phyloP scores from a whole-genome alignment of 2,888 invertebrate genomes.

The Chaitophorus viminalis region DNA sequence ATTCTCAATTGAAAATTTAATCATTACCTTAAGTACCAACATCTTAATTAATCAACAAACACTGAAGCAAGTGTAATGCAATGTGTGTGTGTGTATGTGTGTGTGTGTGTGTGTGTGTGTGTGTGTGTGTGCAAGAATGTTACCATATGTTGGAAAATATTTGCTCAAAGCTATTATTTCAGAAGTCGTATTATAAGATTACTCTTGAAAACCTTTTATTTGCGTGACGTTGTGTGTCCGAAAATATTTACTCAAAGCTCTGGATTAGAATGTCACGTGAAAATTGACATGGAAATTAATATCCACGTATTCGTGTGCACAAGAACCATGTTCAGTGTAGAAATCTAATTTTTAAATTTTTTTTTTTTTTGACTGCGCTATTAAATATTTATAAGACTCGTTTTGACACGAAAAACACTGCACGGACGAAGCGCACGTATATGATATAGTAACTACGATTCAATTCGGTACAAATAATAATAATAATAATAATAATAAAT shows the following conservation, averaged over 20 bases:
- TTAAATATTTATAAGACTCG: too few relatives aligned
- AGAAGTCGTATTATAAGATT: neutral
- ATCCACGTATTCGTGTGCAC: neutral
- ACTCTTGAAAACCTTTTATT: neutral
- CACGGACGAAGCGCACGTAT: too few relatives aligned
- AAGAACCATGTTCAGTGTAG: neutral
- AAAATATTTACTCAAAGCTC: neutral
- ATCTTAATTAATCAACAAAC: neutral
- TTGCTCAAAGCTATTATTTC: neutral
- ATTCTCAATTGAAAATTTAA: neutral
- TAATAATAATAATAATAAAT: too few relatives aligned
- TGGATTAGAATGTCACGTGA: neutral
- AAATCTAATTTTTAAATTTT: too few relatives aligned
- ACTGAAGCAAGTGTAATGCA: too few relatives aligned
- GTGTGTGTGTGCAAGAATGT: too few relatives aligned
- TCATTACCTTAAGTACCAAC: neutral
- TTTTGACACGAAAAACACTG: too few relatives aligned
- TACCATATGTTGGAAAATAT: neutral
- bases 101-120: neutral
- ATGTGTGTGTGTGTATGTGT: neutral
- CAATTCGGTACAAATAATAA: too few relatives aligned
- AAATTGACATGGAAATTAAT: neutral
- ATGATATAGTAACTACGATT: too few relatives aligned
- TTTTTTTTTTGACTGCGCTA: too few relatives aligned
- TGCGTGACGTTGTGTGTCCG: neutral